Conservation (phyloP, 2,113 vertebrate species). For the Dendrocopos noguchii region DNA sequence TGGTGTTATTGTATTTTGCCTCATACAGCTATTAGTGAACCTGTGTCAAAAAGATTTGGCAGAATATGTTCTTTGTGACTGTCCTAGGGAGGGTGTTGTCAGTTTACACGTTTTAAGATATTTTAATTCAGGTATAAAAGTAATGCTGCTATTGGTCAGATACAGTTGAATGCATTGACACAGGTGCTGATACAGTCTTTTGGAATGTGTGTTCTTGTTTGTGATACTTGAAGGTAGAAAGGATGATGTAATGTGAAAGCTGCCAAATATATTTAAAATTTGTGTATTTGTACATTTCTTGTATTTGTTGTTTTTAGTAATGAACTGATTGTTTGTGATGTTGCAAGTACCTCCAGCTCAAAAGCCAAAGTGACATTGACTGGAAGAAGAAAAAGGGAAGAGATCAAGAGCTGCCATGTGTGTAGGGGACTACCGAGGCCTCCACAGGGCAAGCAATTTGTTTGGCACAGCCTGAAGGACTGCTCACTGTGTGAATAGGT, state of each 20-base stretch:
- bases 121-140: background rate
- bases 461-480: background rate
- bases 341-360: background rate
- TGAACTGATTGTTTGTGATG: background rate
- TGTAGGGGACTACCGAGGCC: fast-evolving
- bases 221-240: background rate
- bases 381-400: background rate
- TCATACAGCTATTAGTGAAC: background rate
- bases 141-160: background rate
- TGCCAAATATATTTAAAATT: background rate
- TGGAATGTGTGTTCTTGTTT: background rate
- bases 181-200: background rate
- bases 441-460: fast-evolving
- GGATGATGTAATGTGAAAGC: background rate
- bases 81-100: background rate
- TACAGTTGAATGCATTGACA: background rate
- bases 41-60: background rate
- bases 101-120: background rate
- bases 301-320: background rate
- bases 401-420: background rate
- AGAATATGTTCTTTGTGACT: background rate
- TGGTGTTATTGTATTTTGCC: background rate
- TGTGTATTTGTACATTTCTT: background rate
- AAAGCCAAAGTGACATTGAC: background rate
- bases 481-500: background rate